Evolutionary conservation across 1,140 invertebrate genomes (phyloP), one percentile per base, ranked within the genome.

Genomic region (Phymastichus coffea): DNA sequence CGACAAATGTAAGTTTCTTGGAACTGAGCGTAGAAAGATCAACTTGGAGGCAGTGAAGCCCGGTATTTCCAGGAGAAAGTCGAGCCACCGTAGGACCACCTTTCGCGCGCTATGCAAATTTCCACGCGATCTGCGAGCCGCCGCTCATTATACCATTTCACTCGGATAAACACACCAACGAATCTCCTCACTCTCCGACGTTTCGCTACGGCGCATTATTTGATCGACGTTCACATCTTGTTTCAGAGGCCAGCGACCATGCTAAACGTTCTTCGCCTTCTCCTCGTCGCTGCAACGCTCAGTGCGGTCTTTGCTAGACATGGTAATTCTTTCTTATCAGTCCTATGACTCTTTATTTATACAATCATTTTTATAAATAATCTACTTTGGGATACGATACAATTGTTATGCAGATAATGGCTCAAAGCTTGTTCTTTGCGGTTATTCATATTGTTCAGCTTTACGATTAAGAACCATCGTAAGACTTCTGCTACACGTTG

Each of bases 1-100:
- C n/a, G n/a, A n/a, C n/a, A n/a, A n/a, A n/a, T n/a, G n/a, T n/a
- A n/a, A n/a, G n/a, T n/a, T n/a, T n/a, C n/a, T n/a, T n/a, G n/a
- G n/a, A n/a, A n/a, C n/a, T n/a, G n/a, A n/a, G n/a, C n/a, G 23
- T 19, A 51, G 48, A 38, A 37, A 15, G 33, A 25, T 51, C 25
- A 35, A 49, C n/a, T 49, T 33, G 19, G 48, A 35, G 28, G 33
- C 22, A 30, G 48, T 54, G 60, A 63, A 57, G 63, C 46, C 48
- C 63, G 64, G 65, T 67, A 70, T 67, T 71, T 66, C 73, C 68
- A 65, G 63, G 71, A 73, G 73, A 73, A 75, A 73, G 71, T 72
- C 54, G 25, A 9, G 14, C 3, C n/a, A n/a, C 12, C 22, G 43
- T n/a, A 26, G 44, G 26, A 30, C 30, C 47, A 51, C 6, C 48